Conservation (phyloP, 2,797 vertebrate species). For the Esox lucius region DNA sequence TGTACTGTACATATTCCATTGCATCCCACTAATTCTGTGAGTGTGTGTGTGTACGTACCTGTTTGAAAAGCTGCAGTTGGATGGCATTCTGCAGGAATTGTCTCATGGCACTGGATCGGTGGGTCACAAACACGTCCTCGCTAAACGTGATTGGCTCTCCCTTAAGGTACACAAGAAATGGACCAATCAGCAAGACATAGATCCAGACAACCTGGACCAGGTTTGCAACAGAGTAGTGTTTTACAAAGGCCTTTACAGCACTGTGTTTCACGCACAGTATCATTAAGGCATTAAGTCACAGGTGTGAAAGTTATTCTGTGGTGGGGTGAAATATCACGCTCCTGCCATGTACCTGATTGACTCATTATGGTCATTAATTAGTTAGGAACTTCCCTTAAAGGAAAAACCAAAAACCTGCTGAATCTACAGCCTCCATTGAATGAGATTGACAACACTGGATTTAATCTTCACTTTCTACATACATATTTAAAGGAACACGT, state of each 20-base stretch:
- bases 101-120: constrained; percentile 92
- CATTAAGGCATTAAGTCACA: too few relatives aligned
- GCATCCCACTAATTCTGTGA: not conserved
- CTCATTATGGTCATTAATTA: too few relatives aligned
- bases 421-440: too few relatives aligned
- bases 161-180: constrained; percentile 61
- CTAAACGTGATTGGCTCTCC: constrained; percentile 95
- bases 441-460: too few relatives aligned
- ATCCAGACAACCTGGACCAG: not conserved
- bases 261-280: not conserved
- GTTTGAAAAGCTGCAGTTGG: constrained; percentile 97
- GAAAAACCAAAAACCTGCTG: too few relatives aligned
- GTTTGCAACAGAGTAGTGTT: too few relatives aligned
- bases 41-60: constrained; percentile 69
- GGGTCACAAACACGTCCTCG: constrained; percentile 89
- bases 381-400: too few relatives aligned
- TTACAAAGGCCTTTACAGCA: too few relatives aligned
- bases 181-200: not conserved
- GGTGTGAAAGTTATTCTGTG: too few relatives aligned
- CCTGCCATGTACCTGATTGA: too few relatives aligned
- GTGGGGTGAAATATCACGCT: too few relatives aligned
- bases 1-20: not conserved
- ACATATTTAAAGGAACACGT: not conserved
- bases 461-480: not conserved
- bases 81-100: constrained; percentile 96